Evolutionary conservation across 2,888 invertebrate genomes (phyloP), one percentile per base, ranked within the genome.

Genomic region (Metalampra italica): DNA sequence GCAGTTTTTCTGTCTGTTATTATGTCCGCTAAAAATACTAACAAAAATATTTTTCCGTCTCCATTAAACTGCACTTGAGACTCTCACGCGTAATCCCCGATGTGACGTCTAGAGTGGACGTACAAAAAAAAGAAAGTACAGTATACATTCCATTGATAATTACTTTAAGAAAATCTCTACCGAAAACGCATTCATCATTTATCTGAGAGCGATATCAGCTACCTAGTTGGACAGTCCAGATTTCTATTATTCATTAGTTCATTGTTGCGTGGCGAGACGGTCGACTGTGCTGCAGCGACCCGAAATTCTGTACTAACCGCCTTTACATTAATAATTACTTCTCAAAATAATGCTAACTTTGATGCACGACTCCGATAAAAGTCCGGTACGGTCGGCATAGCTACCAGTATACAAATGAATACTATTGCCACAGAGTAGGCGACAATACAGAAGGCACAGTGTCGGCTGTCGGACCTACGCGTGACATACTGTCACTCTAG

Each of bases 281-380:
- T 58, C 68, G 75, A 71, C 74, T 64, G 76, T 75, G 70, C 68
- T 77, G 77, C 71, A 66, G 56, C 71, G 78, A 75, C 77, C 84
- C 78, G 82, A 87, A 87, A 85, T 88, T 87, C 88, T 85, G 87
- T 85, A n/a, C n/a, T n/a, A 83, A 82, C 83, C 72, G 72, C 72
- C 72, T 75, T 70, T 71, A 86, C 80, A 85, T 87, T 87, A 86
- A 87, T 89, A 89, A 89, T 89, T 89, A 88, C 88, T 87, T 86
- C 84, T 86, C 88, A 87, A 87, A 86, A 89, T 89, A 89, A 86
- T 86, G 71, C 85, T 80, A 79, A 80, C 70, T 77, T 62, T 55
- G 88, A 89, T 89, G 68, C 88, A 89, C 88, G 88, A 89, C 71
- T 60, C 7, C n/a, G 88, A 88, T 88, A 52, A 87, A 78, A 52